phyloP scores from a whole-genome alignment of 2,888 invertebrate species.

The Caenorhabditis panamensis region DNA sequence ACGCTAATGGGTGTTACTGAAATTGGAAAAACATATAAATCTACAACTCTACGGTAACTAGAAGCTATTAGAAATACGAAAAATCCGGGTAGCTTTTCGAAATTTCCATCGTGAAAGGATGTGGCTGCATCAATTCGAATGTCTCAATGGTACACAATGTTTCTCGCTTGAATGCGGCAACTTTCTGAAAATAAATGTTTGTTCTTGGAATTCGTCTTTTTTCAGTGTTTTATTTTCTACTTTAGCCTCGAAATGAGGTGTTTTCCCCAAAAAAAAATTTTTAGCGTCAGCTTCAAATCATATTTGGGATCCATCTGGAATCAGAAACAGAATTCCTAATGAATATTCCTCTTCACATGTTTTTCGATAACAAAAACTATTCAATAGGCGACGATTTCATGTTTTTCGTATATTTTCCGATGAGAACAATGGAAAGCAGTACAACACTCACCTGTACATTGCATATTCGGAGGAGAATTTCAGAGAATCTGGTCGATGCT shows the following conservation, averaged over 20 bases:
- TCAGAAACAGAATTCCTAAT: not conserved
- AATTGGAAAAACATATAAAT: conserved; percentile 17
- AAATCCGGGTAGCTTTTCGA: conserved; percentile 78
- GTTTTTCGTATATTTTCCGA: conserved; percentile 3
- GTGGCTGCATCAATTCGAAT: conserved; percentile 80
- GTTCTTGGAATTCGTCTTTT: not conserved
- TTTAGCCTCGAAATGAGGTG: too few relatives aligned
- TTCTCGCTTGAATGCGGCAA: conserved; percentile 80
- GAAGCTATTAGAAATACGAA: conserved; percentile 71
- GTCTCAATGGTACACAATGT: conserved; percentile 80
- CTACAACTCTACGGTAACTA: too few relatives aligned
- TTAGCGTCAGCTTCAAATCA: too few relatives aligned
- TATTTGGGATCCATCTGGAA: not conserved
- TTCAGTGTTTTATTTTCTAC: too few relatives aligned
- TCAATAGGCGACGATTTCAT: conserved; percentile 8
- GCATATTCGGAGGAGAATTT: conserved; percentile 65
- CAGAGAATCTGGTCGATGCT: conserved; percentile 63
- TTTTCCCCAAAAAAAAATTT: too few relatives aligned
- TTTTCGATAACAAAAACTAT: conserved; percentile 1
- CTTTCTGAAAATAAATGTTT: conserved; percentile 79
- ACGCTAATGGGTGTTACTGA: too few relatives aligned
- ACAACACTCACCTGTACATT: conserved; percentile 67
- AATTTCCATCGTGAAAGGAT: conserved; percentile 80
- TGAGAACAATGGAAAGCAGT: conserved; percentile 10
- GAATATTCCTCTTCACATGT: not conserved